Base-by-base conservation (phyloP, 2,113 vertebrate species). In the Callopanchax toddi region DNA sequence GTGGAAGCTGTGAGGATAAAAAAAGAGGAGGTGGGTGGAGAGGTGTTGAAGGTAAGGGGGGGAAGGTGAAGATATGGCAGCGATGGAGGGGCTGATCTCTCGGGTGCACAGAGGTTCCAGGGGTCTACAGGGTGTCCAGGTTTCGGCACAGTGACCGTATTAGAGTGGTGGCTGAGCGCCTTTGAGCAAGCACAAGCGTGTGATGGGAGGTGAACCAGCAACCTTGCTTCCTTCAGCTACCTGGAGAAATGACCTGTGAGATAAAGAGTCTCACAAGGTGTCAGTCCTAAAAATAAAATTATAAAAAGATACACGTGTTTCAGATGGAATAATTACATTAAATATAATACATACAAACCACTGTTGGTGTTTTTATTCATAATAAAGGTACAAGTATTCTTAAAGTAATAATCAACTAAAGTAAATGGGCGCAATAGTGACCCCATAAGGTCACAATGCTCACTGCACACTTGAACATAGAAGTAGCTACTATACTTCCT, bases 121-220 rank as follows among this genome's bases (percentile, higher is more conserved):
- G 86, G 92, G 92, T 92, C 87, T 93, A 89, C 79, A 91, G 76
- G 92, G 91, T 93, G 91, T 87, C 88, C 76, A 87, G 92, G 92
- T 93, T 87, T 82, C 76, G 34, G 67, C 69, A 65, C 60, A 70
- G 78, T 81, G 82, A 83, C 81, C 68, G 25, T 72, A 62, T 82
- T 42, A 60, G 78, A 71, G 61, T 60, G 52, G 60, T 54, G 76
- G 80, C 54, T 76, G 54, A 32, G 74, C 60, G 60, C 46, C 55
- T 71, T 55, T 56, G 58, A 64, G 64, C 55, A 75, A 54, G 46
- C 37, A 61, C 55, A 75, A 54, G 46, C 37, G 10, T 51, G 60
- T 58, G 48, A 74, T 1, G 29, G 64, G 57, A 45, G 13, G 40
- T 67, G 6, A 51, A 71, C 73, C 64, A 56, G 21, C 54, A n/a